A percentile compares a stretch with the other conserved stretches of the same genome.
Evolutionary conservation across 1,140 invertebrate species (phyloP).

Genomic region (Zaprionus camerounensis): DNA sequence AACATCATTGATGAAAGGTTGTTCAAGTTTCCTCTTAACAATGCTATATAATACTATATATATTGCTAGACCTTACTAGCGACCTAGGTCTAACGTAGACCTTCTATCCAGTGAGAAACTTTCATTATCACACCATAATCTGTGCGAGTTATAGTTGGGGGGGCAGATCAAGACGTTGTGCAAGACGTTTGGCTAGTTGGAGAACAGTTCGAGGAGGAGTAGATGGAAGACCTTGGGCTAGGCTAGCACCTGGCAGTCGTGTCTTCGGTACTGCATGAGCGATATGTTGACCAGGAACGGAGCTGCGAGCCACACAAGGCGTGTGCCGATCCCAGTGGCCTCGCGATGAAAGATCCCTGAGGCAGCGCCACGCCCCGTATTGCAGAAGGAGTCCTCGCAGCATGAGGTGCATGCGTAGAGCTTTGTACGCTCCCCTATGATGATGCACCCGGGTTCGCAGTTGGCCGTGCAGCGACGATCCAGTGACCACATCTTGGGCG

Average conservation of each 20-base stretch:
- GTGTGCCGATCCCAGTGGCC: slow-evolving; percentile 76
- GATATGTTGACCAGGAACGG: slow-evolving; percentile 73
- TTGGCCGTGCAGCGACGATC: slow-evolving; percentile 92
- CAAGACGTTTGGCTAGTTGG: background rate
- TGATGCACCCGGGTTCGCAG: slow-evolving; percentile 93
- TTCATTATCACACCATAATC: background rate
- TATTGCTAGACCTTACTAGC: no score
- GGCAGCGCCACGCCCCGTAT: slow-evolving; percentile 86
- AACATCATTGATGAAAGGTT: no score
- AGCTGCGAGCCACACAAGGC: slow-evolving; percentile 66
- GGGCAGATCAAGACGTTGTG: background rate
- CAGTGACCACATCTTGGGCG: slow-evolving; percentile 91
- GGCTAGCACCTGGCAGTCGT: slow-evolving; percentile 50
- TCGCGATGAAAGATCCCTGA: slow-evolving; percentile 71
- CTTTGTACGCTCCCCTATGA: slow-evolving; percentile 94
- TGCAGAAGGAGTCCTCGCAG: slow-evolving; percentile 91
- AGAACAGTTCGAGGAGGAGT: slow-evolving; percentile 27
- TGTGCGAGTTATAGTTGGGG: no score
- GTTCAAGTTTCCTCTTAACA: background rate
- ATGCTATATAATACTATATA: background rate
- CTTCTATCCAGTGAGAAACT: background rate
- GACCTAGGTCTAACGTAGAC: background rate
- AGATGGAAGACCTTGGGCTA: slow-evolving; percentile 43
- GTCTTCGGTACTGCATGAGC: slow-evolving; percentile 61
- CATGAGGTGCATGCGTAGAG: slow-evolving; percentile 93